Conservation (phyloP, 1,140 invertebrate genomes). For the Lucilia sericata region DNA sequence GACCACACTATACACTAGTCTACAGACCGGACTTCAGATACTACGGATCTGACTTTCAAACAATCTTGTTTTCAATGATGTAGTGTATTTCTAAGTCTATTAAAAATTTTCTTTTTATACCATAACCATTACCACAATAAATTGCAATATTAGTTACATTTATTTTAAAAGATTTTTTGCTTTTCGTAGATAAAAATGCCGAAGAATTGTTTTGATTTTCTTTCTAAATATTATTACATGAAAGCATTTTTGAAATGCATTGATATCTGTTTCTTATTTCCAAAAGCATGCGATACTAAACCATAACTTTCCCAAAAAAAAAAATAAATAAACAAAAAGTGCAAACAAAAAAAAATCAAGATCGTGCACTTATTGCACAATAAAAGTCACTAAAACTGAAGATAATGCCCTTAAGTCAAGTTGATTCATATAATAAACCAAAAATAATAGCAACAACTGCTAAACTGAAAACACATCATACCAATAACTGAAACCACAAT, state of each 20-base stretch:
- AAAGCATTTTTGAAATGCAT: not conserved
- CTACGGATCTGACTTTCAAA: too few species aligned
- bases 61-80: too few species aligned
- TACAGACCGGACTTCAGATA: too few species aligned
- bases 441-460: not conserved
- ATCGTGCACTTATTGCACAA: slow-evolving; percentile 41
- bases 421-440: slow-evolving; percentile 20
- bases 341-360: not conserved
- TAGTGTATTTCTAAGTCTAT: too few species aligned
- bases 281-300: not conserved
- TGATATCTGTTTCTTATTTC: not conserved
- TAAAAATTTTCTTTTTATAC: too few species aligned
- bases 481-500: not conserved
- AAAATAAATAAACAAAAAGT: not conserved
- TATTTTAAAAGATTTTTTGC: slow-evolving; percentile 1
- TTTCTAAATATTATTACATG: not conserved
- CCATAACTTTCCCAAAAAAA: not conserved
- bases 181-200: slow-evolving; percentile 13
- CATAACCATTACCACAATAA: too few species aligned
- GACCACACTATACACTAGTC: too few species aligned
- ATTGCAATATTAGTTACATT: not conserved
- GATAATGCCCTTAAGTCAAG: slow-evolving; percentile 40
- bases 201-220: slow-evolving; percentile 4
- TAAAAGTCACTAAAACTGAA: slow-evolving; percentile 37
- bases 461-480: not conserved